Evolutionary conservation across 2,888 invertebrate species (phyloP).

Genomic region (Perdita meconis): DNA sequence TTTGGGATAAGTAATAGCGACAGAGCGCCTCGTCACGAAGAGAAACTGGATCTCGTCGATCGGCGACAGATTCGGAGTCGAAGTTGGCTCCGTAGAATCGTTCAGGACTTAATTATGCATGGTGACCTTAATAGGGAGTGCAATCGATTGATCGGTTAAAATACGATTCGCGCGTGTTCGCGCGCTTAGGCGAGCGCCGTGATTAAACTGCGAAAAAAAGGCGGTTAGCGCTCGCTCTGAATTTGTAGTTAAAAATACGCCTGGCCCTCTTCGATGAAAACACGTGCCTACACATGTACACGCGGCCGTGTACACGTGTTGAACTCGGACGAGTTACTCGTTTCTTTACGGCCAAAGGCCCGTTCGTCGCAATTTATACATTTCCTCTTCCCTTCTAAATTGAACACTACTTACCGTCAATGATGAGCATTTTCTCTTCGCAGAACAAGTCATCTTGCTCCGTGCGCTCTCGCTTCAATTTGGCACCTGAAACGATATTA

Average conservation of each 20-base stretch:
- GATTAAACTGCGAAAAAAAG: neutral
- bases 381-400: neutral
- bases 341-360: neutral
- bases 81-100: slow-evolving; percentile 1
- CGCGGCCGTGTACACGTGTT: neutral
- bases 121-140: slow-evolving; percentile 26
- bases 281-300: neutral
- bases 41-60: slow-evolving; percentile 29
- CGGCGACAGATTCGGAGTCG: slow-evolving; percentile 30
- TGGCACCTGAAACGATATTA: slow-evolving; percentile 75
- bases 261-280: neutral
- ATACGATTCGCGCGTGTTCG: slow-evolving; percentile 2
- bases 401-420: slow-evolving; percentile 79
- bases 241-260: slow-evolving; percentile 19
- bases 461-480: slow-evolving; percentile 80
- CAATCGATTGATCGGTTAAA: slow-evolving; percentile 34
- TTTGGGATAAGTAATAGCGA: slow-evolving; percentile 2
- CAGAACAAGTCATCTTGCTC: slow-evolving; percentile 83
- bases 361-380: neutral
- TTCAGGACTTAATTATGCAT: slow-evolving; percentile 32
- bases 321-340: neutral
- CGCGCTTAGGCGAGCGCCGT: neutral
- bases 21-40: slow-evolving; percentile 12
- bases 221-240: neutral
- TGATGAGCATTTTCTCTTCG: slow-evolving; percentile 83